Conservation (phyloP, 2,888 invertebrate genomes). For the Bruchidius siliquastri region DNA sequence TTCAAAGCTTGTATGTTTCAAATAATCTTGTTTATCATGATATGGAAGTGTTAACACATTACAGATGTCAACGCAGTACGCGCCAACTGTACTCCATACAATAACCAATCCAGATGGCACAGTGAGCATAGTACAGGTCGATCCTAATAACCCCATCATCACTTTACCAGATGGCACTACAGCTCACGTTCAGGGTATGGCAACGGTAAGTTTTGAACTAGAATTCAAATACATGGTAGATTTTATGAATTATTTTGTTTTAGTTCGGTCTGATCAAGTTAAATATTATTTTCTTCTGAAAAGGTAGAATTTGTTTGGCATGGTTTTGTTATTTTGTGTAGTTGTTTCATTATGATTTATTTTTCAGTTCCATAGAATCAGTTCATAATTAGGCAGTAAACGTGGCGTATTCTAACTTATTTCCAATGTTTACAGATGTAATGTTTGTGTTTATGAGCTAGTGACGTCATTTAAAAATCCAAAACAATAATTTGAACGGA, state of each 20-base stretch:
- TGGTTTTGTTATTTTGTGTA: background rate
- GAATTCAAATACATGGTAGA: slow-evolving; percentile 2
- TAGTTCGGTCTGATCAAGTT: background rate
- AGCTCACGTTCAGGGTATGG: slow-evolving; percentile 82
- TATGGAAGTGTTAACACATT: slow-evolving; percentile 13
- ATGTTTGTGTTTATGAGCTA: too few species aligned
- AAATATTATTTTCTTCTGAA: background rate
- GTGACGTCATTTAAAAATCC: too few species aligned
- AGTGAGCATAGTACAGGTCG: slow-evolving; percentile 92
- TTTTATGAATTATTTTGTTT: background rate
- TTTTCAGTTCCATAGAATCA: background rate
- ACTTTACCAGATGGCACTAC: slow-evolving; percentile 94
- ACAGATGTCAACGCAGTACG: slow-evolving; percentile 65
- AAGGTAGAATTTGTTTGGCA: background rate
- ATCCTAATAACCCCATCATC: slow-evolving; percentile 89
- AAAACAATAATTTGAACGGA: too few species aligned
- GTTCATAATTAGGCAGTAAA: background rate
- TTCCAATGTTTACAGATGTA: too few species aligned
- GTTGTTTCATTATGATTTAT: background rate
- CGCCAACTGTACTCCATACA: slow-evolving; percentile 88
- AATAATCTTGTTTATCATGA: background rate
- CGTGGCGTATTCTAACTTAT: too few species aligned
- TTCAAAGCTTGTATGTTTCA: too few species aligned
- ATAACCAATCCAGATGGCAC: slow-evolving; percentile 96
- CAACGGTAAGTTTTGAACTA: slow-evolving; percentile 17